Conservation (phyloP, 2,888 invertebrate genomes). For the Ctena decussata region DNA sequence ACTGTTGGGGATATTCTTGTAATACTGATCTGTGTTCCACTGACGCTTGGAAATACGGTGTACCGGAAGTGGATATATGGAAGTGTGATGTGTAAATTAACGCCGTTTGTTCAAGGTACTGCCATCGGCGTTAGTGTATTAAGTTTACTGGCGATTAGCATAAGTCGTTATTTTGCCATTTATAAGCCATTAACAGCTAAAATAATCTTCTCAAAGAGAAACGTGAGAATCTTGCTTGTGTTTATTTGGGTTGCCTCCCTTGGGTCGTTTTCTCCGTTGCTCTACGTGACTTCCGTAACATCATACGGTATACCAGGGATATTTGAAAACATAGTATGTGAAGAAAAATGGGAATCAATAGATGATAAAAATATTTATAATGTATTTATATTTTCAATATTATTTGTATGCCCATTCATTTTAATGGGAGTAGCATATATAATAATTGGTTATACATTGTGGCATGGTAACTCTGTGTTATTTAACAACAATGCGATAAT, state of each 20-base stretch:
- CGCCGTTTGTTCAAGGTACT: slow-evolving; percentile 77
- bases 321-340: slow-evolving; percentile 70
- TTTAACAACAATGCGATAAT: slow-evolving; percentile 36
- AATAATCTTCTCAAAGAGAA: slow-evolving; percentile 70
- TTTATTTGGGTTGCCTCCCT: slow-evolving; percentile 75
- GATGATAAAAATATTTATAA: slow-evolving; percentile 74
- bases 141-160: slow-evolving; percentile 76
- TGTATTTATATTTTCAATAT: slow-evolving; percentile 70
- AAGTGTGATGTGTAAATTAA: slow-evolving; percentile 73
- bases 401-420: slow-evolving; percentile 73
- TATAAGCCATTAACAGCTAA: slow-evolving; percentile 75
- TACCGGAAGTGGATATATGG: slow-evolving; percentile 78
- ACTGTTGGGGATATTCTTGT: slow-evolving; percentile 80
- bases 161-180: slow-evolving; percentile 77
- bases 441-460: slow-evolving; percentile 74
- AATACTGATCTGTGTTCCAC: slow-evolving; percentile 77
- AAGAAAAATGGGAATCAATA: slow-evolving; percentile 71
- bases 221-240: slow-evolving; percentile 71
- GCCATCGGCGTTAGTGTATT: slow-evolving; percentile 78
- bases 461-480: slow-evolving; percentile 68
- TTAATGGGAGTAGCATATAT: slow-evolving; percentile 76
- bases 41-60: slow-evolving; percentile 76
- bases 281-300: slow-evolving; percentile 72
- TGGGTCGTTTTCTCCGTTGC: slow-evolving; percentile 72
- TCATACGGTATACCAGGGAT: slow-evolving; percentile 62